Evolutionary conservation across 2,797 vertebrate genomes (phyloP), one percentile per base, ranked within the genome.

Genomic region (Poeciliopsis turneri): DNA sequence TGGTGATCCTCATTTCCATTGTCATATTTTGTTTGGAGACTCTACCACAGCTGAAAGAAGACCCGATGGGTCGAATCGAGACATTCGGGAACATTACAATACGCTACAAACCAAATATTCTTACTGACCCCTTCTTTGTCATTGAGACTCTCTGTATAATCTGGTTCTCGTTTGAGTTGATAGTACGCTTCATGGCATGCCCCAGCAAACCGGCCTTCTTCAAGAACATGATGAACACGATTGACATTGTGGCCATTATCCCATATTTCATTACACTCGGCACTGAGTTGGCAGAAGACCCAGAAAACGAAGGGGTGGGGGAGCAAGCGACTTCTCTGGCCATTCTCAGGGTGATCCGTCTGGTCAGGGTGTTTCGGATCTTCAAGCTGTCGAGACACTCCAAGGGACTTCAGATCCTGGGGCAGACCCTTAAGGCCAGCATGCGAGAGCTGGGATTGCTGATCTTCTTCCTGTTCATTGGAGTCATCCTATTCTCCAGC

Each of bases 1-100:
- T 99, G 98, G 98, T 99, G 79, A 99, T 99, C 94, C 96, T 99
- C 86, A 99, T 99, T 92, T 99, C 98, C 90, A 99, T 99, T 12
- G 97, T 99, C 79, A 99, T 99, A 94, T 99, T 99, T 93, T 99
- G 98, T 95, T 95, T 99, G 91, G 98, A 99, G 95, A 99, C 98
- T 57, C 94, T 99, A 79, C 98, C 98, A 1, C 97, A 97, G 84
- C 93, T 99, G 86, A 99, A 99, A 89, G 97, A 96, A n/a, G 97
- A 97, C 84, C 96, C 97, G 2, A 80, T 68, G 2, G 95, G 95
- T 78, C 92, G 90, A 25, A 75, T 94, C 33, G 90, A 94, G 69
- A 93, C 55, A 87, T 88, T 96, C 77, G 97, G 97, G 86, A 99
- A 99, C 91, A 95, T 79, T 84, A 99, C 98, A 68, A 86, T 96